Conservation (phyloP, 2,113 vertebrate species). For the Fregata magnificens region DNA sequence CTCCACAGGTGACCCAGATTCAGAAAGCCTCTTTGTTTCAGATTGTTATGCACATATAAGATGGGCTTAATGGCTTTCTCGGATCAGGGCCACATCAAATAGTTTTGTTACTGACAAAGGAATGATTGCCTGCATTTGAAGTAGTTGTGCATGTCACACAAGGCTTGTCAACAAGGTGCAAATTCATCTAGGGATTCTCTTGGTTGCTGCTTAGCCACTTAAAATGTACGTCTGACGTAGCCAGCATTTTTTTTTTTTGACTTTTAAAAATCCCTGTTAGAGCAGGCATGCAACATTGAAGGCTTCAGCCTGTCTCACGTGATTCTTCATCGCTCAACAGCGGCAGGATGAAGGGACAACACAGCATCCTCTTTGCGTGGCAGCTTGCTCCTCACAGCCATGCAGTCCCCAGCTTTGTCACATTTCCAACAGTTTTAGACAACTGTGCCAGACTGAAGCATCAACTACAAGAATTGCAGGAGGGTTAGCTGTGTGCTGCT, state of each 20-base stretch:
- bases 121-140: not conserved
- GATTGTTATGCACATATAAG: slow-evolving; percentile 49
- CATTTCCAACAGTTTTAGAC: not conserved
- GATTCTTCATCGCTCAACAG: not conserved
- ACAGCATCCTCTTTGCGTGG: not conserved
- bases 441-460: slow-evolving; percentile 22
- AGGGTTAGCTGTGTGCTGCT: not conserved
- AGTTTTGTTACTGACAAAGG: not conserved
- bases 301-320: not conserved
- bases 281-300: not conserved
- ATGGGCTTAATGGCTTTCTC: slow-evolving; percentile 35
- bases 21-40: slow-evolving; percentile 37
- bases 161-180: not conserved
- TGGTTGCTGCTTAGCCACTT: not conserved
- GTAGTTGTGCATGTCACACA: not conserved
- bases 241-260: not conserved
- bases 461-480: slow-evolving; percentile 2
- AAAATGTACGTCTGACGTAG: not conserved
- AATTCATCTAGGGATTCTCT: slow-evolving; percentile 16
- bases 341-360: not conserved
- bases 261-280: not conserved
- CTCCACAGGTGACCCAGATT: slow-evolving; percentile 43
- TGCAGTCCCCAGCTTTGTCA: slow-evolving; percentile 6
- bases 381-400: not conserved
- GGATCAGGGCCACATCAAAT: slow-evolving; percentile 39